Evolutionary conservation across 2,888 invertebrate species (phyloP), one percentile per base, ranked within the genome.

Genomic region (Cyrtodaria siliqua): DNA sequence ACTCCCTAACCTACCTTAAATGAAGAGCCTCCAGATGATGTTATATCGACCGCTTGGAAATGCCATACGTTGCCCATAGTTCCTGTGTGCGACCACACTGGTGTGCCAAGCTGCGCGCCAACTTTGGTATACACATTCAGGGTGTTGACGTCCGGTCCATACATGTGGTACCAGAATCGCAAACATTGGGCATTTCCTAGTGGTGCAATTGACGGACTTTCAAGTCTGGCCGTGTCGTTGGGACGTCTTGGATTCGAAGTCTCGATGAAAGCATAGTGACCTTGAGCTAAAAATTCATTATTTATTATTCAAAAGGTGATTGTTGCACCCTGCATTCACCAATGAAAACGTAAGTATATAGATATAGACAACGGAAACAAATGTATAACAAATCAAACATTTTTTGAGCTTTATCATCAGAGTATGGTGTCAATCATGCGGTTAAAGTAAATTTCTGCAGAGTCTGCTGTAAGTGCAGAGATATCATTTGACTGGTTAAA

Each of bases 241-340:
- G 79, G 82, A 50, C 73, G 74, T 49, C 88, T 77, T 27, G 86
- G 87, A 16, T 61, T 61, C n/a, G 90, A 88, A 0, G 87, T 81
- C 60, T 90, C 90, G 52, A 90, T 90, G 72, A 77, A 90, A 29
- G 85, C 74, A 77, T 91, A 91, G 63, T 88, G 83, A n/a, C 95
- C 95, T 33, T 53, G 26, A 20, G 70, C 90, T 89, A 74, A 0
- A 75, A 47, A 60, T 23, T 20, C 20, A 29, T 47, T 6, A 14
- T 60, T 1, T 24, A 29, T 33, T 47, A 44, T 24, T 14, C 2
- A 16, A n/a, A 44, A 33, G 12, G 33, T 33, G 12, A 33, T 12
- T 33, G 33, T 33, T 8, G 12, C n/a, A 33, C 4, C 33, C 33
- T 33, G 33, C 12, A 8, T 33, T 33, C 12, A 33, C n/a, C n/a